Evolutionary conservation across 2,888 invertebrate genomes (phyloP).

Genomic region (Ophion costatus): DNA sequence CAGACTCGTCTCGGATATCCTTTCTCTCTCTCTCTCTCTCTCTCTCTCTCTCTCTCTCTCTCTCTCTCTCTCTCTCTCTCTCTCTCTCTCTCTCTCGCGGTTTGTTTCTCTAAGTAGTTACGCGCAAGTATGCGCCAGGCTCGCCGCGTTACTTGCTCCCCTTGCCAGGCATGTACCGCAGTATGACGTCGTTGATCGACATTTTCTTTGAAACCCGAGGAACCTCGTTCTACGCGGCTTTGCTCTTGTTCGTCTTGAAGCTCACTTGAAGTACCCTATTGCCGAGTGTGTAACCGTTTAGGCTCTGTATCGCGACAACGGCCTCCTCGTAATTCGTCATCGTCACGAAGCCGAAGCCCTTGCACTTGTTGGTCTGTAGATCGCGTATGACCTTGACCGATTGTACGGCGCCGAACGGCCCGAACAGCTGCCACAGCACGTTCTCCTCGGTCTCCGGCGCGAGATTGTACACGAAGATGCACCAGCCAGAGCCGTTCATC

Average conservation of each 20-base stretch:
- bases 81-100: background rate
- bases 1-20: slow-evolving; percentile 40
- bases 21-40: background rate
- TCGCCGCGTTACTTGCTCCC: slow-evolving; percentile 61
- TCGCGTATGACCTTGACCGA: slow-evolving; percentile 97
- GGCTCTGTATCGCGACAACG: slow-evolving; percentile 94
- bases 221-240: slow-evolving; percentile 87
- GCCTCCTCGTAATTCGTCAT: slow-evolving; percentile 98
- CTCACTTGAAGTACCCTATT: slow-evolving; percentile 96
- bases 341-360: slow-evolving; percentile 97
- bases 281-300: slow-evolving; percentile 96
- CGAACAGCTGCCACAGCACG: slow-evolving; percentile 97
- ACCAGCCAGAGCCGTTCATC: slow-evolving; percentile 91
- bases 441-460: slow-evolving; percentile 98
- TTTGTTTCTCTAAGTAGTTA: slow-evolving; percentile 19
- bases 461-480: slow-evolving; percentile 98
- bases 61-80: background rate
- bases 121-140: slow-evolving; percentile 59
- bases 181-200: slow-evolving; percentile 50
- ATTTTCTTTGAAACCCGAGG: slow-evolving; percentile 60
- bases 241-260: slow-evolving; percentile 94
- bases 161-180: slow-evolving; percentile 64
- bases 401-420: slow-evolving; percentile 96
- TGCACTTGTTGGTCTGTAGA: slow-evolving; percentile 96
- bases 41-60: background rate